Percentiles rank a stretch among this genome's conserved stretches.
These are phyloP conservation scores for Nephrocerus scutellatus DNA, from an alignment of 2,888 invertebrate species.

Conservation along the genomic window DNA sequence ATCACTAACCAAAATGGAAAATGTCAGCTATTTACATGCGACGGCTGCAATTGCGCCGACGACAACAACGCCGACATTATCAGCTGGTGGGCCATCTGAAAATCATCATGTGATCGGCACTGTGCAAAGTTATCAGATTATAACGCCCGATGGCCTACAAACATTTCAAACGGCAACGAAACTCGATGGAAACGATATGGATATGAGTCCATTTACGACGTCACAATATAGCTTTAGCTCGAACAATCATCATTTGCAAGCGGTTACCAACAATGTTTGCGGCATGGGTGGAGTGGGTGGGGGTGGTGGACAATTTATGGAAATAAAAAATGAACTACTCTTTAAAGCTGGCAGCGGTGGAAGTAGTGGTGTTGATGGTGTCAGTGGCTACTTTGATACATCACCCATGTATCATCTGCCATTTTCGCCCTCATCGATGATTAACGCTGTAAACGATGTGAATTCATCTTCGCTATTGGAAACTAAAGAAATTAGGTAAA, in stretches of 20 bases:
- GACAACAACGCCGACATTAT: conserved; percentile 25
- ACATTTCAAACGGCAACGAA: conserved; percentile 33
- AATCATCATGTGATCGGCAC: conserved; percentile 44
- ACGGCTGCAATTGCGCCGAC: conserved; percentile 34
- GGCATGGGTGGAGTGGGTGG: conserved; percentile 23
- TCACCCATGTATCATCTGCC: conserved; percentile 44
- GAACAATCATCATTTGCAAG: too few species aligned
- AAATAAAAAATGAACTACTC: conserved; percentile 41
- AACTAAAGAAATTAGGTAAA: conserved; percentile 48
- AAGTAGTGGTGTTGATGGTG: too few species aligned
- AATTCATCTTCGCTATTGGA: conserved; percentile 42
- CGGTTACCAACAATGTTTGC: conserved; percentile 14
- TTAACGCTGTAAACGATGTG: conserved; percentile 44
- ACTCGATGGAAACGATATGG: conserved; percentile 22
- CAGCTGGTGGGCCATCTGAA: too few species aligned
- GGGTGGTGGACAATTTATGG: conserved; percentile 41
- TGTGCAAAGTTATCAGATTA: conserved; percentile 44
- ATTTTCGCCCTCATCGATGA: conserved; percentile 45
- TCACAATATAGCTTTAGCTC: too few species aligned
- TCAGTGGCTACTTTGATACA: too few species aligned
- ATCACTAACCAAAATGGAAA: conserved; percentile 37
- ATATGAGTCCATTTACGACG: conserved; percentile 39
- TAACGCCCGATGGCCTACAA: conserved; percentile 42
- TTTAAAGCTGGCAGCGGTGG: conserved; percentile 40
- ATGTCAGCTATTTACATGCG: conserved; percentile 40